A percentile compares a stretch with the other conserved stretches of the same genome.
phyloP scores from a whole-genome alignment of 2,888 invertebrate species.

The Clunio marinus region DNA sequence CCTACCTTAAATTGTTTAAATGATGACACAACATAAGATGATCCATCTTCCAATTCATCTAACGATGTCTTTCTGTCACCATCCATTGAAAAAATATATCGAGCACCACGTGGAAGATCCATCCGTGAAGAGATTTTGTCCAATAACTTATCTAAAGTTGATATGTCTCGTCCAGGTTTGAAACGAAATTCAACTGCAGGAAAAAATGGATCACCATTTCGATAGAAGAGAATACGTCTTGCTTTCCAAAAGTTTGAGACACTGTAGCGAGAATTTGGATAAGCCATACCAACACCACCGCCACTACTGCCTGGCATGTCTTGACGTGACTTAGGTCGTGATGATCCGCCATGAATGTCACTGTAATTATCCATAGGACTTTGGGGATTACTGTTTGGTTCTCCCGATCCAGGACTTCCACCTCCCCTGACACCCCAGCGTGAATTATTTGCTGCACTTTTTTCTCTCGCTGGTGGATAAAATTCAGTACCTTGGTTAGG shows the following conservation, averaged over 20 bases:
- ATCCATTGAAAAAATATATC: conserved; percentile 88
- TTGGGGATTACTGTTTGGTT: conserved; percentile 42
- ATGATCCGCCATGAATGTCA: conserved; percentile 49
- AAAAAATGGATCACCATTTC: conserved; percentile 90
- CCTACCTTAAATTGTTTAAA: conserved; percentile 87
- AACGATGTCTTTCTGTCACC: conserved; percentile 78
- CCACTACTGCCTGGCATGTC: conserved; percentile 44
- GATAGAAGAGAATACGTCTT: conserved; percentile 80
- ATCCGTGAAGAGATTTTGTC: conserved; percentile 83
- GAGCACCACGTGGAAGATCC: conserved; percentile 81
- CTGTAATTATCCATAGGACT: conserved; percentile 57
- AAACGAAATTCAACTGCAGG: conserved; percentile 85
- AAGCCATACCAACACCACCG: conserved; percentile 44
- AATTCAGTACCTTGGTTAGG: background rate
- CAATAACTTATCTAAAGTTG: conserved; percentile 76
- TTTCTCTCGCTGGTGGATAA: conserved; percentile 22
- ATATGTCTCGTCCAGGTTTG: conserved; percentile 82
- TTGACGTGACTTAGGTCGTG: conserved; percentile 50
- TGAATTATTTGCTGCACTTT: conserved; percentile 10
- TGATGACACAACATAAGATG: conserved; percentile 87
- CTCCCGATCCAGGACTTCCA: conserved; percentile 30
- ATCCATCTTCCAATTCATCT: conserved; percentile 86
- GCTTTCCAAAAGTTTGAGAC: conserved; percentile 86
- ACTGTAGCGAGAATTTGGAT: conserved; percentile 55
- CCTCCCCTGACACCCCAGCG: background rate